phyloP scores from a whole-genome alignment of 2,888 invertebrate species.

The Mylabris sibirica region DNA sequence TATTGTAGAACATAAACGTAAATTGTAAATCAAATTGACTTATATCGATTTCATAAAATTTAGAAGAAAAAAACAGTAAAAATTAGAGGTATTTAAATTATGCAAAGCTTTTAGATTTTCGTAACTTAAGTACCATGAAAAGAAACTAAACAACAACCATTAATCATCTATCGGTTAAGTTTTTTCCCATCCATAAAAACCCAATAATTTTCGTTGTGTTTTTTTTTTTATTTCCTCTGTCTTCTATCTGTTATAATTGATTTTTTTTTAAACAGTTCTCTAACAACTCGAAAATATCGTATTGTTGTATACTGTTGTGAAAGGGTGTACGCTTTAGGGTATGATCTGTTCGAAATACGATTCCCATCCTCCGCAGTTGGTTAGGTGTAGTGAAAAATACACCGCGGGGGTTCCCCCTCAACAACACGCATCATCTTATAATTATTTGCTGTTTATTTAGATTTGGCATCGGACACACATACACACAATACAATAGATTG shows the following conservation, averaged over 20 bases:
- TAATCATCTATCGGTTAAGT: neutral
- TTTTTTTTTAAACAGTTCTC: neutral
- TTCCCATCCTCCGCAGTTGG: conserved; percentile 4
- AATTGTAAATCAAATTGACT: conserved; percentile 33
- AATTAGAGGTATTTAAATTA: conserved; percentile 26
- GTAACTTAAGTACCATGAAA: neutral
- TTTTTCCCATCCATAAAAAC: neutral
- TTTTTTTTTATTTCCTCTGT: neutral
- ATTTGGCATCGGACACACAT: conserved; percentile 39
- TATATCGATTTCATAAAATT: conserved; percentile 25
- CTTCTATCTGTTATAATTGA: neutral
- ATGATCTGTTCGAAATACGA: neutral
- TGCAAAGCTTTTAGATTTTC: conserved; percentile 18
- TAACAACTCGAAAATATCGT: neutral
- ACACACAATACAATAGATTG: conserved; percentile 34
- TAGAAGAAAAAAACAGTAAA: neutral
- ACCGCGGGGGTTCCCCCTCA: conserved; percentile 47
- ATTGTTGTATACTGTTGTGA: neutral
- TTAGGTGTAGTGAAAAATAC: conserved; percentile 14
- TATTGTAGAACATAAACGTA: conserved; percentile 34
- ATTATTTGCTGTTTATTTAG: conserved; percentile 52
- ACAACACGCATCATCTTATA: conserved; percentile 40
- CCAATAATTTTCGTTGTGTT: neutral
- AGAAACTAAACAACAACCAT: neutral
- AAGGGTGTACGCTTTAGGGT: conserved; percentile 7